phyloP scores from a whole-genome alignment of 2,888 invertebrate species.

The Ectemnius continuus region DNA sequence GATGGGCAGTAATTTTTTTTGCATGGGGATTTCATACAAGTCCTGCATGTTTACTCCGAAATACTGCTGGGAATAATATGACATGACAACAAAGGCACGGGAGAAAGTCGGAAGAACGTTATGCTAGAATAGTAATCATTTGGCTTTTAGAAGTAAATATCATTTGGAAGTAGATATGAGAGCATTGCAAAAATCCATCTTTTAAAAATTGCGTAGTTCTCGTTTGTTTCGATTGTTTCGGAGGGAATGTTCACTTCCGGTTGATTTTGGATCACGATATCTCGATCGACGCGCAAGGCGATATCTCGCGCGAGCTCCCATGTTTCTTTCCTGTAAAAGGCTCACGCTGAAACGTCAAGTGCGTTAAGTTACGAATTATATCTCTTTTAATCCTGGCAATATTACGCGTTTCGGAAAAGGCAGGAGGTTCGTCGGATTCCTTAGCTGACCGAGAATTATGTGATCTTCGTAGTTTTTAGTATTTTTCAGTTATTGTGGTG shows the following conservation, averaged over 20 bases:
- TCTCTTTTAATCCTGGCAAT: constrained; percentile 61
- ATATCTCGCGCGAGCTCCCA: constrained; percentile 15
- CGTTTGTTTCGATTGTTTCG: too few species aligned
- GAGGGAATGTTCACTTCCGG: constrained; percentile 28
- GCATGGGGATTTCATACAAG: too few species aligned
- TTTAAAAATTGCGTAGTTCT: too few species aligned
- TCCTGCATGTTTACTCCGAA: too few species aligned
- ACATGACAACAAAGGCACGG: too few species aligned
- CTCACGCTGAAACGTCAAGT: constrained; percentile 41
- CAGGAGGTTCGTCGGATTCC: constrained; percentile 45
- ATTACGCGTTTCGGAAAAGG: constrained; percentile 48
- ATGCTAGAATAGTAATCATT: too few species aligned
- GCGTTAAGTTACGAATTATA: constrained; percentile 43
- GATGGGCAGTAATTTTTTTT: too few species aligned
- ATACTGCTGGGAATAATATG: too few species aligned
- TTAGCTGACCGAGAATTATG: constrained; percentile 14
- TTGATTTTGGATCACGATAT: constrained; percentile 38
- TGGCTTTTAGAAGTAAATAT: too few species aligned
- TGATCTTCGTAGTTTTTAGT: constrained; percentile 21
- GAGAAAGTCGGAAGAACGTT: too few species aligned
- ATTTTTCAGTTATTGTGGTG: constrained; percentile 24
- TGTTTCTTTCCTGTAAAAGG: constrained; percentile 44
- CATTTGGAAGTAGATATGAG: too few species aligned
- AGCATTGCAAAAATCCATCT: too few species aligned
- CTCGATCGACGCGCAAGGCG: constrained; percentile 29